phyloP scores from a whole-genome alignment of 2,113 vertebrate species.

The Scolopax mira region DNA sequence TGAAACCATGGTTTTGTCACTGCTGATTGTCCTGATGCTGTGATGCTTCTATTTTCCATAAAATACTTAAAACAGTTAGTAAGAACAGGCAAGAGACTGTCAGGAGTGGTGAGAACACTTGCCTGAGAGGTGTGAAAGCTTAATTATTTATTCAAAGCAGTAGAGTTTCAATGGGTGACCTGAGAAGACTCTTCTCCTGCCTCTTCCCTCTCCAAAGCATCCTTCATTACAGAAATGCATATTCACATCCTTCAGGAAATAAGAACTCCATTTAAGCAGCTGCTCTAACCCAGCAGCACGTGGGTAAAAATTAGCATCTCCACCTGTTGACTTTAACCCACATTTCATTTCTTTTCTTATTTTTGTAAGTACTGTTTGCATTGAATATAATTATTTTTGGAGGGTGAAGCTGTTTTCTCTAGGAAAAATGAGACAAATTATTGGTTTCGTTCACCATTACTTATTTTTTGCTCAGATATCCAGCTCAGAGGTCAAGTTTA shows the following conservation, averaged over 20 bases:
- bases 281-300: background rate
- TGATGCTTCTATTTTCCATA: background rate
- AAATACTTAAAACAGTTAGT: background rate
- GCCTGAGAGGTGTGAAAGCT: background rate
- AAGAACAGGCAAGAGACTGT: background rate
- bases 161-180: background rate
- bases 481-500: background rate
- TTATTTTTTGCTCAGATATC: background rate
- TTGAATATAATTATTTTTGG: background rate
- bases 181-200: background rate
- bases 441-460: background rate
- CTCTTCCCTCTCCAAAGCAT: background rate
- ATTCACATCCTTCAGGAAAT: background rate
- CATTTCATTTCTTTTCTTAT: background rate
- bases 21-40: background rate
- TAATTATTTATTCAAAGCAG: slow-evolving; percentile 31
- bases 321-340: background rate
- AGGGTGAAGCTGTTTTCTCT: background rate
- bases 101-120: background rate
- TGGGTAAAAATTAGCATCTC: background rate
- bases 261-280: background rate
- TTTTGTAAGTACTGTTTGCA: background rate
- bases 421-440: background rate
- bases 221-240: background rate
- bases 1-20: background rate